phyloP scores from a whole-genome alignment of 2,888 invertebrate genomes.

The Leptinotarsa tumamoca region DNA sequence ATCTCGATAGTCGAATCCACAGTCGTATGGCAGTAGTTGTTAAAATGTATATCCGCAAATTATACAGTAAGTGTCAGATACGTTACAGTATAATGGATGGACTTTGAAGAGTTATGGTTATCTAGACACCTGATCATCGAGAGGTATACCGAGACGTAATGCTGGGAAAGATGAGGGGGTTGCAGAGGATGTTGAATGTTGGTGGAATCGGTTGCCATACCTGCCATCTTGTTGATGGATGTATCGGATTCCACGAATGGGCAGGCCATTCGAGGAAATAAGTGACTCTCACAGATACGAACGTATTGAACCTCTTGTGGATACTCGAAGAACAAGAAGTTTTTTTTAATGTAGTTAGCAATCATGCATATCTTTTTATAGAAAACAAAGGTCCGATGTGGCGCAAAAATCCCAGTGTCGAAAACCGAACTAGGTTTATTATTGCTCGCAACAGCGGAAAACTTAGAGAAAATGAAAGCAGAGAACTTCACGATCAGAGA shows the following conservation, averaged over 20 bases:
- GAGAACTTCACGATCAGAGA: too few species aligned
- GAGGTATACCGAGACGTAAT: not conserved
- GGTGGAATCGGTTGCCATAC: not conserved
- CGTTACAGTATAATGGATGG: constrained; percentile 18
- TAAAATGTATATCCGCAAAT: constrained; percentile 38
- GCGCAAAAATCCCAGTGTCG: too few species aligned
- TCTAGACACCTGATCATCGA: constrained; percentile 25
- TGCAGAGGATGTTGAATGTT: not conserved
- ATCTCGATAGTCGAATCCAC: constrained; percentile 27
- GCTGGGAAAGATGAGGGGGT: not conserved
- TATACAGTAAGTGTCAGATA: constrained; percentile 18
- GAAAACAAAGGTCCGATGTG: too few species aligned
- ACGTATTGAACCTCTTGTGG: too few species aligned
- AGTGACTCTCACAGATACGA: not conserved
- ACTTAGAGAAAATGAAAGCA: too few species aligned
- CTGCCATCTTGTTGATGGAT: constrained; percentile 13
- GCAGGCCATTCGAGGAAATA: not conserved
- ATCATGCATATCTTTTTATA: too few species aligned
- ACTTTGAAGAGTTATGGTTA: constrained; percentile 28
- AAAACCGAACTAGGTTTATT: too few species aligned
- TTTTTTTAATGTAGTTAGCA: too few species aligned
- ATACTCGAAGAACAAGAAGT: too few species aligned
- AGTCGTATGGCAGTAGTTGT: constrained; percentile 8
- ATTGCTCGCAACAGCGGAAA: too few species aligned
- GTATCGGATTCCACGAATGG: not conserved